Percentiles rank a stretch among this genome's conserved stretches.
These are phyloP conservation scores for Bambusicola thoracicus DNA, from an alignment of 2,113 vertebrate genomes.

Conservation along the genomic window DNA sequence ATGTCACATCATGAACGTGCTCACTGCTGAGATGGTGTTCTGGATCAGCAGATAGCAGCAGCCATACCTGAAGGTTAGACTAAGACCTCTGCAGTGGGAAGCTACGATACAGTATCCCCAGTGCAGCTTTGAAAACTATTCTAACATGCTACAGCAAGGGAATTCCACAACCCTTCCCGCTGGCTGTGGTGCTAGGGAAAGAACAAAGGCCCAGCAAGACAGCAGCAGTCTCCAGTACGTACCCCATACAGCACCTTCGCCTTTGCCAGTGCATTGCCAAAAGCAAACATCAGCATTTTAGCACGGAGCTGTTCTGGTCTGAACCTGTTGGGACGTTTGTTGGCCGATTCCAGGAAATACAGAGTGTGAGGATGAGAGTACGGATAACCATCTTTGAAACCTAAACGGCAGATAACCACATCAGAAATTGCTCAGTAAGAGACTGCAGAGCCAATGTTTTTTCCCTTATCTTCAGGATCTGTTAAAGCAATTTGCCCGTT, in stretches of 20 bases:
- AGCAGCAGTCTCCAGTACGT: conserved; percentile 25
- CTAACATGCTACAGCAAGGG: background rate
- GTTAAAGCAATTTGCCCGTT: background rate
- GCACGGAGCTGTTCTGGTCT: conserved; percentile 83
- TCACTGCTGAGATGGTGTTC: rapidly evolving
- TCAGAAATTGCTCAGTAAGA: background rate
- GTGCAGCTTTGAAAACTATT: background rate
- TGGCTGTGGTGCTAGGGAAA: background rate
- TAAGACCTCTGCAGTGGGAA: background rate
- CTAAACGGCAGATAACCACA: conserved; percentile 57
- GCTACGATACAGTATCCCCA: too few relatives aligned
- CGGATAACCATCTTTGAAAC: conserved; percentile 81
- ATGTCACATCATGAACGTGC: background rate
- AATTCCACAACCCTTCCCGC: background rate
- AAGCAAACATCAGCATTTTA: conserved; percentile 90
- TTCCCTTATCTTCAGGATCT: background rate
- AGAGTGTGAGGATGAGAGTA: conserved; percentile 89
- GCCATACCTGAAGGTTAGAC: background rate
- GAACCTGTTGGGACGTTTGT: conserved; percentile 50
- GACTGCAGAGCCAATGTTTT: background rate
- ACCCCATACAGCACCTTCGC: conserved; percentile 84
- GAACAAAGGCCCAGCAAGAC: background rate
- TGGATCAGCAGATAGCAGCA: background rate
- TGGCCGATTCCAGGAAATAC: conserved; percentile 79
- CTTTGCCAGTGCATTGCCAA: conserved; percentile 86